These are phyloP conservation scores for Gastrophysa polygoni DNA, from an alignment of 2,888 invertebrate genomes.

Conservation along the genomic window DNA sequence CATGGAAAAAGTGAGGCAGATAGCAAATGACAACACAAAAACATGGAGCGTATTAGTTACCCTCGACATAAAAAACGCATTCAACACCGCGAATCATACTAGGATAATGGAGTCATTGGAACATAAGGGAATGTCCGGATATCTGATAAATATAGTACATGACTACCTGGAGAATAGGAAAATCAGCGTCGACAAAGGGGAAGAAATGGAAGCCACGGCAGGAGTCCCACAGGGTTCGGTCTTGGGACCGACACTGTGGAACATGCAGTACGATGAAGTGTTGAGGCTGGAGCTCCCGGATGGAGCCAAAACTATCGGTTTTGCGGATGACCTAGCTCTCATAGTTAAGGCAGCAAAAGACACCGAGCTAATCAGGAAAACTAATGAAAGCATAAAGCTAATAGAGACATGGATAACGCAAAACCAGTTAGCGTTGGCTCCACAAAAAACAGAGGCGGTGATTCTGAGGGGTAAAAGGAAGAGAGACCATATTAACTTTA, in stretches of 20 bases:
- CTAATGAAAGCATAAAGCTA: conserved; percentile 10
- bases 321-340: conserved; percentile 27
- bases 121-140: no score
- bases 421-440: conserved; percentile 9
- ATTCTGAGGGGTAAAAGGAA: conserved; percentile 1
- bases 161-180: no score
- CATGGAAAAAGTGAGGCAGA: no score
- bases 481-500: neutral
- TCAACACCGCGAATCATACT: no score
- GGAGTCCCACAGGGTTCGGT: no score
- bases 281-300: neutral
- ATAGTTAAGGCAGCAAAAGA: conserved; percentile 5
- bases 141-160: no score
- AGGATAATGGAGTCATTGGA: no score
- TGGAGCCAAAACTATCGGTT: conserved; percentile 10
- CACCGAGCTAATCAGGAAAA: conserved; percentile 6
- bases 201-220: no score
- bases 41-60: no score
- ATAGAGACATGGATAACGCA: conserved; percentile 16
- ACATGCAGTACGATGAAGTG: conserved; percentile 18
- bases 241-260: conserved; percentile 20
- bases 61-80: no score
- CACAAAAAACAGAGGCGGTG: conserved; percentile 16
- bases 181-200: no score
- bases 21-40: no score